These are phyloP conservation scores for Gallinago paraguaiae DNA, from an alignment of 2,113 vertebrate species.

Conservation along the genomic window DNA sequence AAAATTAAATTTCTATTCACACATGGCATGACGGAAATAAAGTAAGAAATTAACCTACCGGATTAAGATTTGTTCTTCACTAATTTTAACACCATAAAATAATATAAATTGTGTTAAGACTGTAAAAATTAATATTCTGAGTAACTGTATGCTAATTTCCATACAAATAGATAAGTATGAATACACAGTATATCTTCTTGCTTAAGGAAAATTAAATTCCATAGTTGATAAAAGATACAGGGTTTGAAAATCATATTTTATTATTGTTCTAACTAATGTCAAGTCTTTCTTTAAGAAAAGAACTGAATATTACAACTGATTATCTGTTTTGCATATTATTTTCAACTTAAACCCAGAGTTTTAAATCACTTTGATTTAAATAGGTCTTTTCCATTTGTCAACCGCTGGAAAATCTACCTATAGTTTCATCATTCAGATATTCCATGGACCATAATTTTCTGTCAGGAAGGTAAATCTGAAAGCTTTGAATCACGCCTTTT, in stretches of 20 bases:
- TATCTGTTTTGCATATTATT: neutral
- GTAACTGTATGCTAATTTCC: neutral
- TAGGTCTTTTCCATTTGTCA: neutral
- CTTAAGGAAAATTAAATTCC: neutral
- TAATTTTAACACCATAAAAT: neutral
- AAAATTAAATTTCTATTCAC: neutral
- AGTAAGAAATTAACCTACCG: neutral
- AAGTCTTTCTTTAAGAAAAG: neutral
- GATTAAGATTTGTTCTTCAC: neutral
- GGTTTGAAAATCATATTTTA: neutral
- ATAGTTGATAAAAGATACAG: neutral
- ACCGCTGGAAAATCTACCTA: neutral
- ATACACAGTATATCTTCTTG: neutral
- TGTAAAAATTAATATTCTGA: neutral
- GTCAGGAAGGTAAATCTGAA: slow-evolving; percentile 3
- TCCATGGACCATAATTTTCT: neutral
- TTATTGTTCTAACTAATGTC: neutral
- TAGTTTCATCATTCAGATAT: neutral
- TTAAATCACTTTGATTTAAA: neutral
- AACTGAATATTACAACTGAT: neutral
- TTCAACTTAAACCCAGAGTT: neutral
- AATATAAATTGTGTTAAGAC: neutral
- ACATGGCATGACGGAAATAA: neutral
- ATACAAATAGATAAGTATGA: neutral
- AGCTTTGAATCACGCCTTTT: neutral